phyloP scores from a whole-genome alignment of 2,797 vertebrate genomes.

The Philypnodon macrostomus region DNA sequence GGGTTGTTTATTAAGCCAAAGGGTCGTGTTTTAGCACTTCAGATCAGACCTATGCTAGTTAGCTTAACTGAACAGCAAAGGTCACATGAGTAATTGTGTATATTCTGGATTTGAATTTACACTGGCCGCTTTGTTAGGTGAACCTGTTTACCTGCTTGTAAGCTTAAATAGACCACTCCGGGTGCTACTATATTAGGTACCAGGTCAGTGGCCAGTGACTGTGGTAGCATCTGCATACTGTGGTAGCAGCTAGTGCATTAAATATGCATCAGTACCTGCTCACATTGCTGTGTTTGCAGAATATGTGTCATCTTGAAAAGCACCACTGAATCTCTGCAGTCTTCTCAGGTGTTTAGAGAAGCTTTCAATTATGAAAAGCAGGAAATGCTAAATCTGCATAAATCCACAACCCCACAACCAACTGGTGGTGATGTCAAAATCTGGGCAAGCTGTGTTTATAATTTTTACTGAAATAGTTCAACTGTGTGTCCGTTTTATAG shows the following conservation, averaged over 20 bases:
- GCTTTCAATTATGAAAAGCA: constrained; percentile 44
- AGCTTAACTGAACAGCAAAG: not conserved
- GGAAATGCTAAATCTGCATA: constrained; percentile 1
- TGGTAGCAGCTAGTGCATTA: constrained; percentile 2
- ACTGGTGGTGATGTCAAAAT: not conserved
- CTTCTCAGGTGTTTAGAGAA: constrained; percentile 13
- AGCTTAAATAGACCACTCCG: too few relatives aligned
- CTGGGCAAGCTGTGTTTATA: not conserved
- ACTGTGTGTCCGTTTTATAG: too few relatives aligned
- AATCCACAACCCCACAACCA: not conserved
- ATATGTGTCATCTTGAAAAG: constrained; percentile 8
- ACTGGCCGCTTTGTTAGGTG: too few relatives aligned
- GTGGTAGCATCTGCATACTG: not conserved
- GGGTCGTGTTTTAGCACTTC: not conserved
- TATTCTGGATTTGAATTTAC: too few relatives aligned
- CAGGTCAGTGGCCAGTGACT: too few relatives aligned
- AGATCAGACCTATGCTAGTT: not conserved
- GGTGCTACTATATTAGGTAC: too few relatives aligned
- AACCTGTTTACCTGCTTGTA: too few relatives aligned
- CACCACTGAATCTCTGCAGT: constrained; percentile 25
- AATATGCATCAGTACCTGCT: constrained; percentile 16
- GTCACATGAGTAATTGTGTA: not conserved
- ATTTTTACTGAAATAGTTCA: not conserved
- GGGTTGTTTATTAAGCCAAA: constrained; percentile 26
- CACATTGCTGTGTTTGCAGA: constrained; percentile 23